phyloP scores from a whole-genome alignment of 2,888 invertebrate species.

The Eilema sororculum region DNA sequence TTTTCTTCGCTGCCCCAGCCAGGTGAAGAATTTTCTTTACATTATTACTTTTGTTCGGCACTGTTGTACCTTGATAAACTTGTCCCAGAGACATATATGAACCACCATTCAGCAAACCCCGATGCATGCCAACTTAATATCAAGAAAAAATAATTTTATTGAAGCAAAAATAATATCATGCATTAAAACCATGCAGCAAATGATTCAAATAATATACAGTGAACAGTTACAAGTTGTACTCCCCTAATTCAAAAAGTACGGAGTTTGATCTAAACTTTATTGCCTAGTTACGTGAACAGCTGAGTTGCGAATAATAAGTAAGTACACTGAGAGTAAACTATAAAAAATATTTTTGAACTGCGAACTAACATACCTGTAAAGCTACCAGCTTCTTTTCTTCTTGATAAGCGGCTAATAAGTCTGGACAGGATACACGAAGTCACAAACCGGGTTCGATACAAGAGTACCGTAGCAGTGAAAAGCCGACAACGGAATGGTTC shows the following conservation, averaged over 20 bases:
- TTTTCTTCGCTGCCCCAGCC: constrained; percentile 74
- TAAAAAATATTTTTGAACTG: constrained; percentile 2
- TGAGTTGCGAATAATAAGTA: constrained; percentile 40
- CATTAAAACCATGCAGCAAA: constrained; percentile 24
- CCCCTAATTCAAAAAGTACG: constrained; percentile 40
- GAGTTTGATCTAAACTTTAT: constrained; percentile 54
- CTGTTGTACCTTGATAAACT: constrained; percentile 89
- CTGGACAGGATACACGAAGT: constrained; percentile 25
- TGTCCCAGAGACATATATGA: constrained; percentile 89
- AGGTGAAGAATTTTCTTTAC: constrained; percentile 88
- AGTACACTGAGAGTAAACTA: constrained; percentile 21
- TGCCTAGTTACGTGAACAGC: constrained; percentile 52
- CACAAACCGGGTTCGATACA: constrained; percentile 30
- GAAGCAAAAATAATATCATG: constrained; percentile 50
- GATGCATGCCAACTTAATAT: constrained; percentile 87
- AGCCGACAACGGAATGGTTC: constrained; percentile 47
- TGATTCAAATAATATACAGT: constrained; percentile 15
- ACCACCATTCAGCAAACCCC: constrained; percentile 87
- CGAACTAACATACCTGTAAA: constrained; percentile 40
- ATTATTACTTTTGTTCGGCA: constrained; percentile 82
- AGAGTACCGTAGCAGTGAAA: constrained; percentile 43
- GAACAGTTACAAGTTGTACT: constrained; percentile 19
- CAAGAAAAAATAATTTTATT: constrained; percentile 61
- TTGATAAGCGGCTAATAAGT: constrained; percentile 18
- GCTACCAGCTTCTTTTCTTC: constrained; percentile 20